Evolutionary conservation across 2,797 vertebrate species (phyloP).

Genomic region (Lycodopsis pacificus): DNA sequence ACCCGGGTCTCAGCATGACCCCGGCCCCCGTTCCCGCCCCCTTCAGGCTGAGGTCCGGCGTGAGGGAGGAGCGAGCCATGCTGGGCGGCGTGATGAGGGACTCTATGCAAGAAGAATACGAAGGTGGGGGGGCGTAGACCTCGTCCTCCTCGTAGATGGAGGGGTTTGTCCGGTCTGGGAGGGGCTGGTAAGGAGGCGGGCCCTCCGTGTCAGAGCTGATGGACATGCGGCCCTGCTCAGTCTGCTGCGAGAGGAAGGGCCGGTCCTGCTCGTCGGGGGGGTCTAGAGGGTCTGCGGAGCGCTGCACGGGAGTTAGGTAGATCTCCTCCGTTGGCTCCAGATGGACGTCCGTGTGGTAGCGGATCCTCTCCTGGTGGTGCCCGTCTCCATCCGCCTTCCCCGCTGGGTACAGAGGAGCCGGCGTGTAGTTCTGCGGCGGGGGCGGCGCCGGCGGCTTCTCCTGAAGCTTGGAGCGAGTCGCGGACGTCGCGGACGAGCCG

Average conservation of each 20-base stretch:
- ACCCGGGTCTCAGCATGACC: constrained; percentile 64
- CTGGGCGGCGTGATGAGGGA: constrained; percentile 76
- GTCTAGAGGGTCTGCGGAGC: constrained; percentile 84
- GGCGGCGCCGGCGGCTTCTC: constrained; percentile 76
- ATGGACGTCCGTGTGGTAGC: constrained; percentile 91
- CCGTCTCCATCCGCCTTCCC: constrained; percentile 71
- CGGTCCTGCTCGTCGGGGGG: constrained; percentile 78
- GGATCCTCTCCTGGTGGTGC: constrained; percentile 90
- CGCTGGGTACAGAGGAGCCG: constrained; percentile 71
- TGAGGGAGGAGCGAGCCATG: constrained; percentile 57
- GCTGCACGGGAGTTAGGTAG: constrained; percentile 94
- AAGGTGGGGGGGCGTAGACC: constrained; percentile 77
- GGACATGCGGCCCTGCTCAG: constrained; percentile 94
- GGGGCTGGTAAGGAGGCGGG: constrained; percentile 87
- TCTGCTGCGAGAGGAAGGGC: constrained; percentile 87
- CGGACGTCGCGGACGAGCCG: constrained; percentile 50
- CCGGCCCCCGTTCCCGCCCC: constrained; percentile 56
- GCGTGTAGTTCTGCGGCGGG: constrained; percentile 77
- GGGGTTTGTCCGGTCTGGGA: constrained; percentile 89
- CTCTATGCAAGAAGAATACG: constrained; percentile 83
- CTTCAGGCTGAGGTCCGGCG: constrained; percentile 74
- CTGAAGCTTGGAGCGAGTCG: constrained; percentile 74
- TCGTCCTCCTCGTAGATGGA: constrained; percentile 93
- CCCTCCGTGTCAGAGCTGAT: constrained; percentile 95
- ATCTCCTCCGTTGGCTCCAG: constrained; percentile 97